These are phyloP conservation scores for Grapholita molesta DNA, from an alignment of 1,140 invertebrate species.

Conservation along the genomic window DNA sequence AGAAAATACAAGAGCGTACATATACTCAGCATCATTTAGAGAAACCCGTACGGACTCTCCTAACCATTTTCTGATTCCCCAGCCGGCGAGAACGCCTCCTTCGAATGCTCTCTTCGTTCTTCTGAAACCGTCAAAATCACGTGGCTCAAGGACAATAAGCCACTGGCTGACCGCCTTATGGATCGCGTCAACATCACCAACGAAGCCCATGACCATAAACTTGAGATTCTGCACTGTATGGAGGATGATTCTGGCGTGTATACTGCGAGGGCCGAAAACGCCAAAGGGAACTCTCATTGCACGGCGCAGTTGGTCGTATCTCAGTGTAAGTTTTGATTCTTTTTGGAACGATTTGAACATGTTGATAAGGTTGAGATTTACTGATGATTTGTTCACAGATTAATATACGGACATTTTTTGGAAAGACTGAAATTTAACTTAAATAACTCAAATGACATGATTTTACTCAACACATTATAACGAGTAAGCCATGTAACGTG, in stretches of 20 bases:
- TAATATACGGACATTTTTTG: too few species aligned
- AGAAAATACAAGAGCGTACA: background rate
- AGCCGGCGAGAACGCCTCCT: constrained; percentile 92
- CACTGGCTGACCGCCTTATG: constrained; percentile 86
- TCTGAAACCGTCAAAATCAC: constrained; percentile 81
- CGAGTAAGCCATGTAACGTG: too few species aligned
- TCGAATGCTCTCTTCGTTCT: constrained; percentile 87
- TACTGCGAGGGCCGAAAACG: constrained; percentile 92
- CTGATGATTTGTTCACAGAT: background rate
- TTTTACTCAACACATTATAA: too few species aligned
- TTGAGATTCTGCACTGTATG: constrained; percentile 89
- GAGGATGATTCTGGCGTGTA: constrained; percentile 94
- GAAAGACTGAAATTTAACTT: too few species aligned
- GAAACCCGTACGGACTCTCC: constrained; percentile 48
- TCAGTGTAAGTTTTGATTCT: constrained; percentile 82
- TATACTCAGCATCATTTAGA: background rate
- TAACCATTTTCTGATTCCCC: constrained; percentile 59
- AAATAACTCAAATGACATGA: too few species aligned
- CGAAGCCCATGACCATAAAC: constrained; percentile 79
- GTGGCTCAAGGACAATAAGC: constrained; percentile 95
- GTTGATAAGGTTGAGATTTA: constrained; percentile 4
- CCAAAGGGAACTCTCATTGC: constrained; percentile 87
- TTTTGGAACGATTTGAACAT: constrained; percentile 26
- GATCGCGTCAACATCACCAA: constrained; percentile 84
- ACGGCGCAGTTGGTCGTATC: constrained; percentile 92